These are phyloP conservation scores for Pyralis farinalis DNA, from an alignment of 2,888 invertebrate genomes.

Conservation along the genomic window DNA sequence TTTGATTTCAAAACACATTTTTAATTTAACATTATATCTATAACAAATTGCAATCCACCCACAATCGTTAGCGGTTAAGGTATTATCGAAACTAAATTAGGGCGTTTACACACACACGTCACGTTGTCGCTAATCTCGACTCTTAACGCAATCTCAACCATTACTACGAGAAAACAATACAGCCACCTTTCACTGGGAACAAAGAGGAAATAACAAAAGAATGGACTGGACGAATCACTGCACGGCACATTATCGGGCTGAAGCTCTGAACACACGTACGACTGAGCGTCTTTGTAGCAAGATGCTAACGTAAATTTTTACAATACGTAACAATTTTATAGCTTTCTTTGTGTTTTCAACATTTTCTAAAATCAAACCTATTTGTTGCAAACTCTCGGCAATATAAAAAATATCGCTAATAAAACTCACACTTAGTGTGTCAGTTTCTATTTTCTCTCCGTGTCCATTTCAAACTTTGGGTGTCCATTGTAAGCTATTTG, in stretches of 20 bases:
- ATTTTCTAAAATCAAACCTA: neutral
- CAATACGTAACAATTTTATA: neutral
- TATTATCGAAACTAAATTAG: conserved; percentile 55
- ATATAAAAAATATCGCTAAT: conserved; percentile 11
- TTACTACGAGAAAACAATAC: conserved; percentile 72
- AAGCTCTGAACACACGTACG: conserved; percentile 49
- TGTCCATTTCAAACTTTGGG: conserved; percentile 5
- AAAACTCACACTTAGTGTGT: conserved; percentile 13
- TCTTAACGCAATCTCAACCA: conserved; percentile 71
- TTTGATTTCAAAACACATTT: neutral
- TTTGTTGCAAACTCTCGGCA: neutral
- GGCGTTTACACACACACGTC: conserved; percentile 59
- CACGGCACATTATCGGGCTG: conserved; percentile 58
- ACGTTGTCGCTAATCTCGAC: conserved; percentile 74
- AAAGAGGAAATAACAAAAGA: conserved; percentile 74
- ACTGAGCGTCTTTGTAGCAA: conserved; percentile 50
- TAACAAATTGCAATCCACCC: conserved; percentile 25
- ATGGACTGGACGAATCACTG: conserved; percentile 64
- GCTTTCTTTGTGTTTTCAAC: neutral
- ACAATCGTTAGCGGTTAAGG: conserved; percentile 33
- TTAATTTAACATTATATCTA: conserved; percentile 25
- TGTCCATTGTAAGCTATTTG: conserved; percentile 6
- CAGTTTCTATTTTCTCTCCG: conserved; percentile 2
- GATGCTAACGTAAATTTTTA: conserved; percentile 32
- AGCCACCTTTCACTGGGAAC: conserved; percentile 64